phyloP scores from a whole-genome alignment of 2,797 vertebrate species.

The Chanos chanos region DNA sequence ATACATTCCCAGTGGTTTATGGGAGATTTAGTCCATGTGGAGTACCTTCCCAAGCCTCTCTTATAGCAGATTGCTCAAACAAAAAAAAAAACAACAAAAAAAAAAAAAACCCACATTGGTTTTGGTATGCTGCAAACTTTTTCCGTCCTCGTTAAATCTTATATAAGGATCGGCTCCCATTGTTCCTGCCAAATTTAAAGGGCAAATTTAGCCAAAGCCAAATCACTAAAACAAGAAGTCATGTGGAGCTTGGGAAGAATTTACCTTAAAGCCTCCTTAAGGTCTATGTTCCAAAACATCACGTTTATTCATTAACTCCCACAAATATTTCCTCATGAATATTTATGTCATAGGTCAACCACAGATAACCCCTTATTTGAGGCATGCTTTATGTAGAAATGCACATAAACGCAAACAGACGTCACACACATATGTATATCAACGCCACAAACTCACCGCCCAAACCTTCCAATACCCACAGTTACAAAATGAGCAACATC shows the following conservation, averaged over 20 bases:
- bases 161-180: constrained; percentile 32
- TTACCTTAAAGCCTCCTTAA: constrained; percentile 5
- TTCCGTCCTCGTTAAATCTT: constrained; percentile 48
- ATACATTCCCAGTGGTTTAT: constrained; percentile 41
- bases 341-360: no score
- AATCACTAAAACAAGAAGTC: constrained; percentile 21
- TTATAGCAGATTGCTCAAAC: constrained; percentile 38
- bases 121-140: constrained; percentile 37
- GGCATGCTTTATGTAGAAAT: no score
- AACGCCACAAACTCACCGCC: no score
- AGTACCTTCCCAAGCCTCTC: constrained; percentile 19
- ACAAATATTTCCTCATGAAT: no score
- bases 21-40: constrained; percentile 29
- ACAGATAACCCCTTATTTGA: no score
- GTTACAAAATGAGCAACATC: no score
- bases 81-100: no score
- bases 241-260: constrained; percentile 11
- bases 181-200: constrained; percentile 42
- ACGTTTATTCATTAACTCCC: no score
- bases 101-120: constrained; percentile 41
- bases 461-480: no score
- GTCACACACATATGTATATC: no score
- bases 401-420: no score
- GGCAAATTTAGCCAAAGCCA: constrained; percentile 23
- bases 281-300: not conserved